Conservation (phyloP, 2,888 invertebrate species). For the Heliconius sara region DNA sequence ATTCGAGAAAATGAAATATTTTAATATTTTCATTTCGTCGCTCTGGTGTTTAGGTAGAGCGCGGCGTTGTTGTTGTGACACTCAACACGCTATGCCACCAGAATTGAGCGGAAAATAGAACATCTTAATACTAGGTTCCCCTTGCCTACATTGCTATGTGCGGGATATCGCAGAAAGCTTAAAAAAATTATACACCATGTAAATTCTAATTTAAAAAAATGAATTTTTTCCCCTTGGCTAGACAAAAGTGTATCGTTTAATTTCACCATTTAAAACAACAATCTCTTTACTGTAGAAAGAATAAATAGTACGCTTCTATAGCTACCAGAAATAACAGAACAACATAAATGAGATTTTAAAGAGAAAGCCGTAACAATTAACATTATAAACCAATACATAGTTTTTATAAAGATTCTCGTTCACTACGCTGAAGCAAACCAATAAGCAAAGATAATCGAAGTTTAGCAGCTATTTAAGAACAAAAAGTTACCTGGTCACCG, state of each 20-base stretch:
- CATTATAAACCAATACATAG: not conserved
- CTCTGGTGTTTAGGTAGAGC: no score
- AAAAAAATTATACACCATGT: no score
- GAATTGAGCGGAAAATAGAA: no score
- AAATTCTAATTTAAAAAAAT: not conserved
- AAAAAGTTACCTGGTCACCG: conserved; percentile 37
- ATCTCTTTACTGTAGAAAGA: not conserved
- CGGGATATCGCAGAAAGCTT: no score
- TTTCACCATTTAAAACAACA: not conserved
- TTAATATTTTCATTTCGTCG: no score
- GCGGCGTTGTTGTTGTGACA: no score
- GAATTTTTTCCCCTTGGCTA: not conserved
- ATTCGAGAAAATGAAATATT: no score
- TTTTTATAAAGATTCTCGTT: not conserved
- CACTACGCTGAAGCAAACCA: not conserved
- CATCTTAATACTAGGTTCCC: no score
- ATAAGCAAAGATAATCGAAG: conserved; percentile 31
- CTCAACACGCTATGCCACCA: no score
- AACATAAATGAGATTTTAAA: not conserved
- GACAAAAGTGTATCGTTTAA: not conserved
- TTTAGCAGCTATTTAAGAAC: conserved; percentile 31
- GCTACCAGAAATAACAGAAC: not conserved
- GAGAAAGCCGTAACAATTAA: not conserved
- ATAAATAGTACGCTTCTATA: not conserved
- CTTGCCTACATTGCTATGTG: no score